Conservation (phyloP, 2,888 invertebrate species). For the Brenthis hecate region DNA sequence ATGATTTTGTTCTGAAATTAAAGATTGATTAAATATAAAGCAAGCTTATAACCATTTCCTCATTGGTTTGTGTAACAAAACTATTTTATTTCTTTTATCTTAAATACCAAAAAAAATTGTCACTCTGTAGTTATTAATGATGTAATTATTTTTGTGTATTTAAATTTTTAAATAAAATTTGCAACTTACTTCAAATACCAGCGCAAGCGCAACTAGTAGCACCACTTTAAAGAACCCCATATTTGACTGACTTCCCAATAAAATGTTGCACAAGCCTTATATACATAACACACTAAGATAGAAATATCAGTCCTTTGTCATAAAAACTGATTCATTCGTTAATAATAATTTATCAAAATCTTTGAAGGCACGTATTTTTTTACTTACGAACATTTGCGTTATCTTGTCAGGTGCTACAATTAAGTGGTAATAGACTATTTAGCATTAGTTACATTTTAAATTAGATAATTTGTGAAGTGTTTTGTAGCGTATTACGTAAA, state of each 20-base stretch:
- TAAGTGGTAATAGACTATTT: slow-evolving; percentile 1
- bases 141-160: background rate
- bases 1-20: slow-evolving; percentile 23
- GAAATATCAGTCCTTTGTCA: slow-evolving; percentile 51
- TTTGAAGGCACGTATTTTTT: slow-evolving; percentile 45
- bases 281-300: slow-evolving; percentile 54
- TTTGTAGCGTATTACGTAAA: background rate
- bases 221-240: slow-evolving; percentile 55
- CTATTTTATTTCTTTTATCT: background rate
- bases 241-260: slow-evolving; percentile 41
- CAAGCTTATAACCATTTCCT: no score
- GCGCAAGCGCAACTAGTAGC: slow-evolving; percentile 48
- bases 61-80: background rate
- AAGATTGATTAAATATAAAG: background rate
- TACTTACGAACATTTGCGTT: slow-evolving; percentile 20
- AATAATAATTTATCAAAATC: slow-evolving; percentile 39
- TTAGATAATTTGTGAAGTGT: slow-evolving; percentile 10
- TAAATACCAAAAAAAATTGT: background rate
- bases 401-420: slow-evolving; percentile 22
- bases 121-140: background rate
- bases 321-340: slow-evolving; percentile 39
- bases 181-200: slow-evolving; percentile 59
- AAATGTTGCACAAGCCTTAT: slow-evolving; percentile 47
- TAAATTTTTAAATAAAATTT: slow-evolving; percentile 4
- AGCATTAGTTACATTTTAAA: slow-evolving; percentile 3